Conservation (phyloP, 2,113 vertebrate genomes). For the Cheilinus undulatus region DNA sequence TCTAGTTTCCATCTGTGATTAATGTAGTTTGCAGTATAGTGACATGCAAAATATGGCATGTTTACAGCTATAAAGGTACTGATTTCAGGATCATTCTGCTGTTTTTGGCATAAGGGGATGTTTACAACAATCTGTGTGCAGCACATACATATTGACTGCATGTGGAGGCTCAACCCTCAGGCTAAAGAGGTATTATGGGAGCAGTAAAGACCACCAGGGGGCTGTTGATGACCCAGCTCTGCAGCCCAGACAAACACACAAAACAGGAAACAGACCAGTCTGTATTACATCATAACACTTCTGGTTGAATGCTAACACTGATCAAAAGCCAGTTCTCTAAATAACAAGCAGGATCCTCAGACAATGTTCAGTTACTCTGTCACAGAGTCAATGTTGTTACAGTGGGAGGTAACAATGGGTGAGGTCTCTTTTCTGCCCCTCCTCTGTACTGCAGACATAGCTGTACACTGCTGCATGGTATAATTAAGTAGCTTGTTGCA, state of each 20-base stretch:
- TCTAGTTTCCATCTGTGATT: too few species aligned
- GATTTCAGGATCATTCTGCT: background rate
- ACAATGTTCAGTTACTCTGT: background rate
- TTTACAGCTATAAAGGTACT: background rate
- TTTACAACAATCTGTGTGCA: background rate
- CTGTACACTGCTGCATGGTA: conserved; percentile 49
- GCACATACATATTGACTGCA: conserved; percentile 16
- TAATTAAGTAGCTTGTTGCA: conserved; percentile 55
- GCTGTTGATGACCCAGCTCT: conserved; percentile 32
- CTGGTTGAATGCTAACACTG: background rate
- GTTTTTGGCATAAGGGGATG: background rate
- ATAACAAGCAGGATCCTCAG: background rate
- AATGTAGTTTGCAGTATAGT: background rate
- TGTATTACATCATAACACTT: conserved; percentile 20
- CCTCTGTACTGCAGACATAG: conserved; percentile 23
- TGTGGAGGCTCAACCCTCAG: background rate
- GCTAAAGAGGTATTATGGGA: conserved; percentile 29
- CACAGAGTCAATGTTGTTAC: background rate
- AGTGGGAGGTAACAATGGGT: conserved; percentile 27
- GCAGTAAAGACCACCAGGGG: conserved; percentile 31
- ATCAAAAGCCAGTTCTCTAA: conserved; percentile 17
- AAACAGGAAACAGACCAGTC: conserved; percentile 64
- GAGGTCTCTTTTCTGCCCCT: conserved; percentile 20
- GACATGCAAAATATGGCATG: background rate
- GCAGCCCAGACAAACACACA: conserved; percentile 36